Percentiles rank a stretch among this genome's conserved stretches.
These are phyloP conservation scores for Euthynnus affinis DNA, from an alignment of 2,797 vertebrate genomes.

Conservation along the genomic window DNA sequence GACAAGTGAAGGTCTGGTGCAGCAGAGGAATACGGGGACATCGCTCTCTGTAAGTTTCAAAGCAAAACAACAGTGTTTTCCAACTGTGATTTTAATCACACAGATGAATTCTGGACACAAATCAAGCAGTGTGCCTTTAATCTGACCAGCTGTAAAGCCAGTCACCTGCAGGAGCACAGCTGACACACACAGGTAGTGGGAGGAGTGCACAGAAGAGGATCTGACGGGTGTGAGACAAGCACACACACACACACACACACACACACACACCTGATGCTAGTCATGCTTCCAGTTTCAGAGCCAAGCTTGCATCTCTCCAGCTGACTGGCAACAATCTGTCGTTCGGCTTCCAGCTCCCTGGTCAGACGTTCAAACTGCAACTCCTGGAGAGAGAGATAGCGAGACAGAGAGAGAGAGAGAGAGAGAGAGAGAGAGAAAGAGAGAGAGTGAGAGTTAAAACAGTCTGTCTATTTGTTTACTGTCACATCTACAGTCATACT, in stretches of 20 bases:
- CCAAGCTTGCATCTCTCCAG: conserved; percentile 99
- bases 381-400: conserved; percentile 87
- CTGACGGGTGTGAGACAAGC: conserved; percentile 53
- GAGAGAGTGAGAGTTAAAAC: conserved; percentile 51
- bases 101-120: conserved; percentile 43
- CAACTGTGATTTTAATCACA: conserved; percentile 27
- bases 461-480: conserved; percentile 57
- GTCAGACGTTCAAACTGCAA: conserved; percentile 99
- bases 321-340: conserved; percentile 98
- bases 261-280: conserved; percentile 94
- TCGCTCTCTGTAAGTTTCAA: neutral
- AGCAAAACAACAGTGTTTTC: conserved; percentile 9
- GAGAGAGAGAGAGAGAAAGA: neutral
- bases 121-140: conserved; percentile 45
- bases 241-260: conserved; percentile 66
- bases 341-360: conserved; percentile 97
- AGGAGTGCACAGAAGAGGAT: conserved; percentile 29
- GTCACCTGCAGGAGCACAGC: conserved; percentile 67
- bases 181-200: conserved; percentile 59
- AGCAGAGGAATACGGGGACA: neutral
- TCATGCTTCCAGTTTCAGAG: conserved; percentile 99
- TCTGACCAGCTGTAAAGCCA: conserved; percentile 52
- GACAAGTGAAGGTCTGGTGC: conserved; percentile 10
- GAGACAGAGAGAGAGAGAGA: neutral
- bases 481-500: conserved; percentile 58